These are phyloP conservation scores for Exephanes ischioxanthus DNA, from an alignment of 2,888 invertebrate genomes.

Conservation along the genomic window DNA sequence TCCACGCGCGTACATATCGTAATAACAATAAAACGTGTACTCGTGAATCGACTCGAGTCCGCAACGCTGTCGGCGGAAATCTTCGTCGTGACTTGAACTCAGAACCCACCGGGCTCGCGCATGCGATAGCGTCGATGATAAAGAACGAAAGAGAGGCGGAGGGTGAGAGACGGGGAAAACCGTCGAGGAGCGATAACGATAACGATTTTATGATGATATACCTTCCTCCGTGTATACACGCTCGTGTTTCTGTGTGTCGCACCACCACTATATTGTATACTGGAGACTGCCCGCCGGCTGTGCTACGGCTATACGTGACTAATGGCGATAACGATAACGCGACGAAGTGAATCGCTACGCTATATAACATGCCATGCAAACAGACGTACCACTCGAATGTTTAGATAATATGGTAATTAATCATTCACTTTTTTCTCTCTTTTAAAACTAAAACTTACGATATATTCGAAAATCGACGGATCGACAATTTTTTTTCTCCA, in stretches of 20 bases:
- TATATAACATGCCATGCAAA: constrained; percentile 25
- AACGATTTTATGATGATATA: constrained; percentile 73
- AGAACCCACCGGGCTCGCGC: constrained; percentile 53
- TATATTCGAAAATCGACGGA: background rate
- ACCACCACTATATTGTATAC: constrained; percentile 30
- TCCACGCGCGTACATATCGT: constrained; percentile 29
- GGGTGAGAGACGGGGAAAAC: constrained; percentile 55
- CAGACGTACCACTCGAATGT: constrained; percentile 36
- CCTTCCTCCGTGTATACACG: constrained; percentile 47
- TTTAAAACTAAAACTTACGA: background rate
- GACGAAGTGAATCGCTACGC: constrained; percentile 66
- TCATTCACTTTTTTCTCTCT: constrained; percentile 26
- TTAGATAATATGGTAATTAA: constrained; percentile 63
- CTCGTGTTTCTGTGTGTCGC: background rate
- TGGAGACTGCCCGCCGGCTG: constrained; percentile 71
- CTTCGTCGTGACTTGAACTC: constrained; percentile 67
- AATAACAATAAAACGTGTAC: constrained; percentile 55
- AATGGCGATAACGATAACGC: constrained; percentile 82
- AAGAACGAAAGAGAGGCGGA: constrained; percentile 52
- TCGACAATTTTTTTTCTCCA: no score
- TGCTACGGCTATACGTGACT: constrained; percentile 81
- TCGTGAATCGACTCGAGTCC: constrained; percentile 19
- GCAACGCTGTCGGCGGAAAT: constrained; percentile 58
- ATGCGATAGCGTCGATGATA: constrained; percentile 67
- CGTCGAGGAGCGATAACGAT: constrained; percentile 77